Conservation (phyloP, 1,140 invertebrate genomes). For the Microplitis demolitor region DNA sequence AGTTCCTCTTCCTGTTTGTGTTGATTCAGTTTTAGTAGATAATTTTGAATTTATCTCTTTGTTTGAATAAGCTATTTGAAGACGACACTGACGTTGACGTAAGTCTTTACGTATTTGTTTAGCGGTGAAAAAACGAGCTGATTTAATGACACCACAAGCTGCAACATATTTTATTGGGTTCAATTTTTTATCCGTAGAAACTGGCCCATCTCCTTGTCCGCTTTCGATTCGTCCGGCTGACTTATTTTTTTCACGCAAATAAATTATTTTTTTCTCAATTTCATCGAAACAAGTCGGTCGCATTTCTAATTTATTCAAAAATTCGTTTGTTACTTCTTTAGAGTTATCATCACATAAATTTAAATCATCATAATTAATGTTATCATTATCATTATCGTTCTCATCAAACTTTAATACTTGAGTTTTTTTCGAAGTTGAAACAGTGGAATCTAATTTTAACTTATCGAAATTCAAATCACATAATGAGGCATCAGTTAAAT, state of each 20-base stretch:
- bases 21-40: no score
- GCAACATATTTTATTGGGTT: conserved; percentile 11
- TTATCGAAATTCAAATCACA: neutral
- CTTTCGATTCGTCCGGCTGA: neutral
- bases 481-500: neutral
- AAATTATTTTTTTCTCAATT: neutral
- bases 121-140: neutral
- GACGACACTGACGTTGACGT: conserved; percentile 8
- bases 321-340: neutral
- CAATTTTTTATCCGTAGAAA: neutral
- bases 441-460: neutral
- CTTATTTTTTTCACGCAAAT: neutral
- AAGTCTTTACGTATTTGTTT: conserved; percentile 15
- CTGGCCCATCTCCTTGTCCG: conserved; percentile 6
- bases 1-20: neutral
- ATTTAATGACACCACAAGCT: conserved; percentile 15
- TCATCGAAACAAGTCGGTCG: neutral
- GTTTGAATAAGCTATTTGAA: conserved; percentile 19
- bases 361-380: neutral
- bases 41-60: conserved; percentile 4
- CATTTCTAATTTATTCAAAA: neutral
- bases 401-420: neutral
- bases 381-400: neutral
- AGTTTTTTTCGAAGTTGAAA: neutral
- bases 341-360: neutral